Conservation (phyloP, 1,140 invertebrate genomes). For the Forficula auricularia region DNA sequence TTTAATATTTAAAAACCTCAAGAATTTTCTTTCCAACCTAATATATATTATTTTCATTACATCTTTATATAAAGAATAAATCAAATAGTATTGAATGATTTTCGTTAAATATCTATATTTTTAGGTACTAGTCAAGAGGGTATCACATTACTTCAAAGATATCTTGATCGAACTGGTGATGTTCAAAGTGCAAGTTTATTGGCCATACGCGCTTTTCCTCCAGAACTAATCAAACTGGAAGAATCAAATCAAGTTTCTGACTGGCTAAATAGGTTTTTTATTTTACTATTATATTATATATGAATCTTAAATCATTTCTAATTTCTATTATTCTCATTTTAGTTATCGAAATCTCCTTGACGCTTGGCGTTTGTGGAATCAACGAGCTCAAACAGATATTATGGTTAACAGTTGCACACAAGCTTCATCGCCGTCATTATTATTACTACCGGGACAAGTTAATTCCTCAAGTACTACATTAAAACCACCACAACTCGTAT, state of each 20-base stretch:
- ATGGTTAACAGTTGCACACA: slow-evolving; percentile 41
- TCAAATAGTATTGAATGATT: no score
- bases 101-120: no score
- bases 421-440: slow-evolving; percentile 13
- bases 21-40: no score
- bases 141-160: slow-evolving; percentile 67
- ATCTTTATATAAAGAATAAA: no score
- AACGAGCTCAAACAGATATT: slow-evolving; percentile 62
- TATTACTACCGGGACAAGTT: no score
- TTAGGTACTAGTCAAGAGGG: slow-evolving; percentile 49
- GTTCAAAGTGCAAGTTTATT: slow-evolving; percentile 78
- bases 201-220: slow-evolving; percentile 49
- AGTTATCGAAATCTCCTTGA: slow-evolving; percentile 60
- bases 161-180: slow-evolving; percentile 79
- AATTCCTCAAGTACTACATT: slow-evolving; percentile 16
- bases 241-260: slow-evolving; percentile 19
- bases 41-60: no score
- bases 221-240: slow-evolving; percentile 30
- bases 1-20: no score
- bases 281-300: no score
- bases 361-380: slow-evolving; percentile 63
- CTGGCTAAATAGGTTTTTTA: slow-evolving; percentile 33
- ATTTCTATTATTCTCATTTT: slow-evolving; percentile 15
- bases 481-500: slow-evolving; percentile 57
- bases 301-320: not conserved